Evolutionary conservation across 2,888 invertebrate genomes (phyloP).

Genomic region (Cantharis rustica): DNA sequence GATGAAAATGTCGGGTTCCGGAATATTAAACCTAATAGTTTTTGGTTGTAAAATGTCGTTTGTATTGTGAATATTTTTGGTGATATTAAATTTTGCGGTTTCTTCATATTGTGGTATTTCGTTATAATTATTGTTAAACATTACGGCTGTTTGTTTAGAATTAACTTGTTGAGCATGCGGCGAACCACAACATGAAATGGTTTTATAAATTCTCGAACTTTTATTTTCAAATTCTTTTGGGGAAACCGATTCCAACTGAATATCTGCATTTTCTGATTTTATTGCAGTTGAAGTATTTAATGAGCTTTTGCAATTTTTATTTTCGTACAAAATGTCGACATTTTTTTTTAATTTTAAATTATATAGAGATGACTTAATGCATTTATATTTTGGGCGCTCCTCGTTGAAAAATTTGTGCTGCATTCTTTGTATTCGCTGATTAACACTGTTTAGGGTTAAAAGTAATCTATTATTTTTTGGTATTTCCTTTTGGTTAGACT

Average conservation of each 20-base stretch:
- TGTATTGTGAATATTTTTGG: neutral
- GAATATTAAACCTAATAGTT: neutral
- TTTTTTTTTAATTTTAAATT: neutral
- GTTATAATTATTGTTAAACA: neutral
- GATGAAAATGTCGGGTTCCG: neutral
- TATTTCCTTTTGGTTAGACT: neutral
- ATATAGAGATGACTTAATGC: constrained; percentile 21
- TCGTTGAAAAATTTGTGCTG: constrained; percentile 42
- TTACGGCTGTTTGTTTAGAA: neutral
- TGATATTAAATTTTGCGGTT: neutral
- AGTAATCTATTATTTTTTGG: constrained; percentile 37
- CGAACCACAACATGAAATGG: neutral
- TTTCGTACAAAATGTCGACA: constrained; percentile 2
- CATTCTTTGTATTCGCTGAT: constrained; percentile 41
- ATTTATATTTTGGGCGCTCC: constrained; percentile 29
- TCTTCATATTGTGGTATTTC: neutral
- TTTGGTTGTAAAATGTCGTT: neutral
- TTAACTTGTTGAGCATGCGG: neutral
- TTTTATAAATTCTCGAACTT: neutral
- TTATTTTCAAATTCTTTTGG: neutral
- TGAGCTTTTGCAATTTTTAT: neutral
- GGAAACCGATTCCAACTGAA: neutral
- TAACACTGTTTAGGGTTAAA: constrained; percentile 39
- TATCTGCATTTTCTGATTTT: neutral
- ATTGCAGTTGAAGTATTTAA: neutral